Conservation (phyloP, 2,113 vertebrate species). For the Rana temporaria region DNA sequence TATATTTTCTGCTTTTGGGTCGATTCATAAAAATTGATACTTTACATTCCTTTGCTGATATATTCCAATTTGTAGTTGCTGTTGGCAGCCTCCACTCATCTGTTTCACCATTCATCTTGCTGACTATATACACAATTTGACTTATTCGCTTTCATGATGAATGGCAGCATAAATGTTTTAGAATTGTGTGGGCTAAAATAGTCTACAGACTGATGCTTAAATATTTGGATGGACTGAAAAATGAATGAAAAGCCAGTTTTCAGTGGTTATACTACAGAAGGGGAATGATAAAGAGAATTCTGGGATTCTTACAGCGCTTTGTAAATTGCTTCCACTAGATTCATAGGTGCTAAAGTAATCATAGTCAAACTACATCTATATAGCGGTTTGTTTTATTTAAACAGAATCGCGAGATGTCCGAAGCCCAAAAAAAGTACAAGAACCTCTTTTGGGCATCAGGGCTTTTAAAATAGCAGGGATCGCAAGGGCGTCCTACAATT, state of each 20-base stretch:
- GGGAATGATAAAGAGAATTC: no score
- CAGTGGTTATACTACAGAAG: no score
- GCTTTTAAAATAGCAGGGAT: no score
- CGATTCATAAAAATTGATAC: background rate
- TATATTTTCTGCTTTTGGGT: background rate
- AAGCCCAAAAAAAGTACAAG: no score
- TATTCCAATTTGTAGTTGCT: background rate
- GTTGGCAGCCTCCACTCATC: background rate
- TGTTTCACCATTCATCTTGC: background rate
- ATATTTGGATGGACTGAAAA: background rate
- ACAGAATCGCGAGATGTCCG: no score
- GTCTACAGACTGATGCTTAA: background rate
- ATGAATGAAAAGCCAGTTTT: background rate
- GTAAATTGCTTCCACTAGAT: no score
- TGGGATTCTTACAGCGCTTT: no score
- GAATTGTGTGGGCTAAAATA: background rate
- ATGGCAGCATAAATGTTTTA: background rate
- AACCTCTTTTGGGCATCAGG: no score
- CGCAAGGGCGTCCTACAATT: no score
- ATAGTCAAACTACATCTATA: no score
- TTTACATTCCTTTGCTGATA: conserved; percentile 3
- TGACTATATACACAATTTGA: background rate
- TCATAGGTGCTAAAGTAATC: no score
- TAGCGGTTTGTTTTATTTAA: no score
- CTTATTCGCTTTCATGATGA: background rate